These are phyloP conservation scores for Andinoacara biseriatus DNA, from an alignment of 2,113 vertebrate species.

Conservation along the genomic window DNA sequence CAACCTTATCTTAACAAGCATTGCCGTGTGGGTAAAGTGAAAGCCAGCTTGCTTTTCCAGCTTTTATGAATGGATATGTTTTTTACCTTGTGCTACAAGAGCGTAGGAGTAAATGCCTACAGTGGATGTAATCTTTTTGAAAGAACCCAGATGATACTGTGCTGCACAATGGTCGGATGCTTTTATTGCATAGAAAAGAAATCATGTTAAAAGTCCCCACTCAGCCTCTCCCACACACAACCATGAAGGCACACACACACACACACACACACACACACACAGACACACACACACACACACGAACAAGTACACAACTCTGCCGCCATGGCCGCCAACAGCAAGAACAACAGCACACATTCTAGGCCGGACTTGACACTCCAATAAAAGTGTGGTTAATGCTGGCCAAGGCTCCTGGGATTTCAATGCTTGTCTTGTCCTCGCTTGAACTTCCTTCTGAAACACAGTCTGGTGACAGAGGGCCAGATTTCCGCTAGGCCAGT, in stretches of 20 bases:
- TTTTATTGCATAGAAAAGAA: conserved; percentile 54
- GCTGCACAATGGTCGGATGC: conserved; percentile 40
- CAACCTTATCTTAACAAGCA: not conserved
- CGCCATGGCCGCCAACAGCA: conserved; percentile 23
- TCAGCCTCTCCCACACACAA: conserved; percentile 47
- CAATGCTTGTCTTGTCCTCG: conserved; percentile 75
- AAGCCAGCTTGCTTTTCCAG: conserved; percentile 14
- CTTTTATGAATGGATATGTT: conserved; percentile 59
- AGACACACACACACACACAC: conserved; percentile 40
- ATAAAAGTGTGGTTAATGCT: conserved; percentile 81
- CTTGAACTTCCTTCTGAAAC: conserved; percentile 78
- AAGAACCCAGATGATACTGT: conserved; percentile 41
- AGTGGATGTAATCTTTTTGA: conserved; percentile 33
- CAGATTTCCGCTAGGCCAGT: conserved; percentile 61
- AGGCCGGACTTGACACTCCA: conserved; percentile 74
- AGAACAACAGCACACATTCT: conserved; percentile 65
- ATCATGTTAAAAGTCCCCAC: conserved; percentile 52
- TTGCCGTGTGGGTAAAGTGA: not conserved
- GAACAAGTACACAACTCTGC: conserved; percentile 11
- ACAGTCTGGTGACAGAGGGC: conserved; percentile 60
- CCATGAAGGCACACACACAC: conserved; percentile 30
- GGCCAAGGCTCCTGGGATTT: conserved; percentile 72
- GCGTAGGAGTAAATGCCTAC: conserved; percentile 36
- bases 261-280: conserved; percentile 32
- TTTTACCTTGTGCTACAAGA: conserved; percentile 16